Evolutionary conservation across 2,888 invertebrate species (phyloP), one percentile per base, ranked within the genome.

Genomic region (Rhodophaea formosa): DNA sequence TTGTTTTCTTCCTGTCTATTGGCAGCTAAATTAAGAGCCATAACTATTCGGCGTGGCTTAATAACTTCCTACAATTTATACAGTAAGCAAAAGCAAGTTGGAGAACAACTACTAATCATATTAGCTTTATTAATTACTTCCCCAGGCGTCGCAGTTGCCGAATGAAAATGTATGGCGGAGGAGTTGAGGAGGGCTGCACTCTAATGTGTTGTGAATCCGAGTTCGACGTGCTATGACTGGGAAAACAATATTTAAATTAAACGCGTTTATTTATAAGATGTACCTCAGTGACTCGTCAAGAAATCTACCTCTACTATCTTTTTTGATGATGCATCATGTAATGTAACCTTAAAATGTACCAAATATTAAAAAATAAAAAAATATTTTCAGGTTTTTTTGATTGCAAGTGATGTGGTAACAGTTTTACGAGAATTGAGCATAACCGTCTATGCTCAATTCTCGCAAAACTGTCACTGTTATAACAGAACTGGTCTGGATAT

Each of bases 41-140:
- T 30, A 44, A 54, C 17, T 43, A 30, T 44, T 16, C n/a, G n/a
- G 23, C 12, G 43, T 30, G 30, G 53, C 44, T 44, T 53, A 56
- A 56, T 44, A 56, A 56, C 39, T 42, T 35, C 42, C 56, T 60
- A 52, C 46, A 57, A 55, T 58, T 46, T 62, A 56, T 59, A 69
- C 66, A 67, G 35, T 46, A 23, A 53, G 30, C 53, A 58, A 66
- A 67, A 70, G 66, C 71, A 80, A 80, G 69, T 82, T 74, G 75
- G 79, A 79, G 79, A 85, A 79, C 82, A 82, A 80, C 84, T 75
- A 86, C 86, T 88, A 88, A 90, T 88, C 84, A 88, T 88, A 88
- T 90, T 88, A 88, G 82, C 77, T 71, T 77, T 86, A 88, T 86
- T 88, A 89, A 88, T 88, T 77, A 86, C 75, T 70, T 82, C 85